phyloP scores from a whole-genome alignment of 2,113 vertebrate genomes.

The Istiophorus platypterus region DNA sequence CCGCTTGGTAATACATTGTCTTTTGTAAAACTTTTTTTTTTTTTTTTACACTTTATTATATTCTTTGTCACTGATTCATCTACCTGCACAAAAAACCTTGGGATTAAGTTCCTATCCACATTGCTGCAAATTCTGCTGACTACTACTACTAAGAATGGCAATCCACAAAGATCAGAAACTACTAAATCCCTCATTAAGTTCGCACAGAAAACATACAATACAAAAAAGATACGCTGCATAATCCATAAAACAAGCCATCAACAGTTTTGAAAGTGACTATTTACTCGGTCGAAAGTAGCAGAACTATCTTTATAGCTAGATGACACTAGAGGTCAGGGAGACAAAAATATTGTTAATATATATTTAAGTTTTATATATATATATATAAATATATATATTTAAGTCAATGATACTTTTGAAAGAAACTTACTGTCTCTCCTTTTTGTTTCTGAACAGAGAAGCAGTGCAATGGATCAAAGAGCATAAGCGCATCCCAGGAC shows the following conservation, averaged over 20 bases:
- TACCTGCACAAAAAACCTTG: background rate
- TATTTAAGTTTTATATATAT: too few relatives aligned
- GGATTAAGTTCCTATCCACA: background rate
- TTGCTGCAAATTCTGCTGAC: background rate
- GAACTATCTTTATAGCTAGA: background rate
- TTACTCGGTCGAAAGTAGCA: too few relatives aligned
- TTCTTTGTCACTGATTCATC: background rate
- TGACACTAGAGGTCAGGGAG: too few relatives aligned
- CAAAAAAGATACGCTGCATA: too few relatives aligned
- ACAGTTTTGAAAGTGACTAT: too few relatives aligned
- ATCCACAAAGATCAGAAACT: background rate
- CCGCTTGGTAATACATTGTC: background rate
- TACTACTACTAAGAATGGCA: background rate
- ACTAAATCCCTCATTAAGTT: background rate
- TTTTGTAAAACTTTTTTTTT: too few relatives aligned
- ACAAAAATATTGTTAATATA: background rate
- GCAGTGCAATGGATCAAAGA: background rate
- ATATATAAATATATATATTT: too few relatives aligned
- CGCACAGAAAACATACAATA: too few relatives aligned
- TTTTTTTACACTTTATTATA: background rate
- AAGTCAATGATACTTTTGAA: background rate
- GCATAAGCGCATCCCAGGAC: background rate
- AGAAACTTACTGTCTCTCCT: background rate
- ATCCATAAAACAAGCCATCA: too few relatives aligned
- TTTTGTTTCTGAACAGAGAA: constrained; percentile 14